Conservation (phyloP, 2,113 vertebrate species). For the Hippocampus abdominalis region DNA sequence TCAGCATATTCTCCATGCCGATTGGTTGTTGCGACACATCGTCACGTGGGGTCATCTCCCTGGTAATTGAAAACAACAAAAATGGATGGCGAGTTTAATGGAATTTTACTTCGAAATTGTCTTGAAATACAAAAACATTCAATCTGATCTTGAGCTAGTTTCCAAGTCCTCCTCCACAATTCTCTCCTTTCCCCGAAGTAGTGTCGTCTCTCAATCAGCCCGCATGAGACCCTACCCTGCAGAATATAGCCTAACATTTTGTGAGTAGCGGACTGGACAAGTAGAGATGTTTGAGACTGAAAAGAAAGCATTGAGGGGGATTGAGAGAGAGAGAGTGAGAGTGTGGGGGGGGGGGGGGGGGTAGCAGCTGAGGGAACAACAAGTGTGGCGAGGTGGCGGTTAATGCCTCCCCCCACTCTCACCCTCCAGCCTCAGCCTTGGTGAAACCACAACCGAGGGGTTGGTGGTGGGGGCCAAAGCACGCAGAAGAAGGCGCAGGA, state of each 20-base stretch:
- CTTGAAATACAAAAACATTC: too few species aligned
- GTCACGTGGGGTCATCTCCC: too few species aligned
- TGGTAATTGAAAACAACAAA: too few species aligned
- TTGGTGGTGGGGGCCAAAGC: constrained; percentile 53
- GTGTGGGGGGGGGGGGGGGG: constrained; percentile 49
- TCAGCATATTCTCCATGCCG: too few species aligned
- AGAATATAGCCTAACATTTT: not conserved
- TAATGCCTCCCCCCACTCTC: constrained; percentile 47
- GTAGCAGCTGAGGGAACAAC: constrained; percentile 66
- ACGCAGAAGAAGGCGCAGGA: constrained; percentile 68
- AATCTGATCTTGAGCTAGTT: too few species aligned
- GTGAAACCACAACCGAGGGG: constrained; percentile 43
- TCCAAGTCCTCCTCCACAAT: too few species aligned
- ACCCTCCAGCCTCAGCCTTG: constrained; percentile 51
- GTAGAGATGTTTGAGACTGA: not conserved
- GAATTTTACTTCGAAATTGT: too few species aligned
- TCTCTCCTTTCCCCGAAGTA: too few species aligned
- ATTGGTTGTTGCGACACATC: too few species aligned
- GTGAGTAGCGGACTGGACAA: not conserved
- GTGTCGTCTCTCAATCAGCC: too few species aligned
- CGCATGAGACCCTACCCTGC: too few species aligned
- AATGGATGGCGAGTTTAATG: too few species aligned
- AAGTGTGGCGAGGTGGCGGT: constrained; percentile 65
- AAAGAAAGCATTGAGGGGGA: constrained; percentile 17
- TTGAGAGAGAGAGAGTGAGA: constrained; percentile 20